A percentile compares a stretch with the other conserved stretches of the same genome.
Conservation (phyloP, 2,888 invertebrate genomes). For the Eupeodes luniger region DNA sequence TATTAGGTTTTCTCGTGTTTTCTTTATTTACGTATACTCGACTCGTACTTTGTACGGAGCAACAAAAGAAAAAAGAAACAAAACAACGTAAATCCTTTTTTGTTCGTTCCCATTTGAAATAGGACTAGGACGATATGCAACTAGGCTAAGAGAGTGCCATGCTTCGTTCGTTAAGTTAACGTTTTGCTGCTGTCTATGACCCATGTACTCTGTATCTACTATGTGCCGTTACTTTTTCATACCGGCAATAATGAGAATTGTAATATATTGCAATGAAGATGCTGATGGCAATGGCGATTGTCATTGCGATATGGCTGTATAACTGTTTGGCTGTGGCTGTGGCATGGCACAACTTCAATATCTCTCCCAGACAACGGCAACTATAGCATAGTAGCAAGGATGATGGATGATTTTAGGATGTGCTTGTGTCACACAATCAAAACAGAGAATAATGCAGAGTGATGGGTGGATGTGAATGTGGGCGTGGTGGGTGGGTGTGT, state of each 20-base stretch:
- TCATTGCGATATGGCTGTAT: constrained; percentile 13
- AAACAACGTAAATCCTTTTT: constrained; percentile 17
- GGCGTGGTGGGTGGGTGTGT: constrained; percentile 17
- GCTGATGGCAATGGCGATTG: constrained; percentile 28
- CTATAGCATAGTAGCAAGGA: background rate
- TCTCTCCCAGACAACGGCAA: constrained; percentile 53
- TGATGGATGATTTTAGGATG: constrained; percentile 65
- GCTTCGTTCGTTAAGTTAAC: constrained; percentile 62
- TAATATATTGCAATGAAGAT: constrained; percentile 36
- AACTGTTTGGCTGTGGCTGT: constrained; percentile 4
- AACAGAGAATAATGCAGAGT: constrained; percentile 45
- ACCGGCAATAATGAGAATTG: constrained; percentile 59
- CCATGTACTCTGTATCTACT: background rate
- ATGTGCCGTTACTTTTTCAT: constrained; percentile 37
- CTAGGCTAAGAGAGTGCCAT: constrained; percentile 45
- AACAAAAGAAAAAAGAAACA: too few species aligned
- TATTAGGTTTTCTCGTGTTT: constrained; percentile 33
- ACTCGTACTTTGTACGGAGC: too few species aligned
- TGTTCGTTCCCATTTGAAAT: background rate
- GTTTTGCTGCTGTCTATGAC: constrained; percentile 52
- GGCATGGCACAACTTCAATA: constrained; percentile 20
- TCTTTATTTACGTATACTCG: constrained; percentile 7
- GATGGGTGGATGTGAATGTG: background rate
- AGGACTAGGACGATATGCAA: background rate
- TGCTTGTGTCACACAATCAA: constrained; percentile 63